A percentile compares a stretch with the other conserved stretches of the same genome.
These are phyloP conservation scores for Resseliella maxima DNA, from an alignment of 2,888 invertebrate species.

Conservation along the genomic window DNA sequence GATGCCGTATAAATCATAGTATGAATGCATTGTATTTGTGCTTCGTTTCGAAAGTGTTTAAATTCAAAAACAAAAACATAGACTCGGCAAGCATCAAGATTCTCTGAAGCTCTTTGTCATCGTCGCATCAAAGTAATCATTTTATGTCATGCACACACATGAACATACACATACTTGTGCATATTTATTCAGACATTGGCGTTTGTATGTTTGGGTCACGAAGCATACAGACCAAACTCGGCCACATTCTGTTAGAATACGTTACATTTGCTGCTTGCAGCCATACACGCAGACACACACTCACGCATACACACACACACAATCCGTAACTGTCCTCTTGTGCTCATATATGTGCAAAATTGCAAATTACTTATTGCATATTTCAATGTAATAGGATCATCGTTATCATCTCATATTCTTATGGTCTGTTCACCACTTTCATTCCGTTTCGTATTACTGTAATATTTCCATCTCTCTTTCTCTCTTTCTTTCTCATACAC, in stretches of 20 bases:
- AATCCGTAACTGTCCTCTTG: background rate
- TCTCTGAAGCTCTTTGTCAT: slow-evolving; percentile 45
- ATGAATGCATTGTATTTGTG: slow-evolving; percentile 5
- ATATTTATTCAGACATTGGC: background rate
- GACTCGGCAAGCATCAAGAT: slow-evolving; percentile 30
- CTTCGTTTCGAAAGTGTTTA: slow-evolving; percentile 5
- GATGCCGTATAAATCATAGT: slow-evolving; percentile 26
- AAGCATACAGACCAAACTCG: background rate
- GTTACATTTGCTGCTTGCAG: background rate
- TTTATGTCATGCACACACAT: slow-evolving; percentile 32
- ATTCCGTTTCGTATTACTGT: slow-evolving; percentile 48
- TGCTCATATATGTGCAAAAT: slow-evolving; percentile 41
- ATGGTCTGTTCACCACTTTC: slow-evolving; percentile 51
- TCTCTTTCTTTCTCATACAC: too few species aligned
- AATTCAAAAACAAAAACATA: slow-evolving; percentile 1
- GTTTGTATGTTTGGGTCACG: background rate
- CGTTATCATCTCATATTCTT: slow-evolving; percentile 53
- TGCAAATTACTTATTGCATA: slow-evolving; percentile 53
- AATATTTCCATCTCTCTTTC: too few species aligned
- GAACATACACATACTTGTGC: background rate
- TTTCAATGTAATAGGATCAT: slow-evolving; percentile 49
- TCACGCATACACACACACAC: background rate
- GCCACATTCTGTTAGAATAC: background rate
- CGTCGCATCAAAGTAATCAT: slow-evolving; percentile 26
- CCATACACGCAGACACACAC: background rate